phyloP scores from a whole-genome alignment of 2,797 vertebrate species.

The Poliocrania exsul region DNA sequence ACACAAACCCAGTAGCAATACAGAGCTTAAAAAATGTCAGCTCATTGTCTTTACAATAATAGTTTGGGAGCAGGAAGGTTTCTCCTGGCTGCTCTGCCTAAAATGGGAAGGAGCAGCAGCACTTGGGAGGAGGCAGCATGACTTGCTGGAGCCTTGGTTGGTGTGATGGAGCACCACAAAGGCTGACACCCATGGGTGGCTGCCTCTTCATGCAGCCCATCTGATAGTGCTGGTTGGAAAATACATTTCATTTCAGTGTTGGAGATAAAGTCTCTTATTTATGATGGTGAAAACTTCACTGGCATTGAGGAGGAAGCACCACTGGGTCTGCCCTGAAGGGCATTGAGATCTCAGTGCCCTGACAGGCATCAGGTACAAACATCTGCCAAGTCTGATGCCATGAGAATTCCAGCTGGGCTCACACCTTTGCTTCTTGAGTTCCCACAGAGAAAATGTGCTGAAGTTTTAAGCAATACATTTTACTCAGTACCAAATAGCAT shows the following conservation, averaged over 20 bases:
- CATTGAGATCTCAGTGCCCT: background rate
- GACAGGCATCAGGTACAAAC: background rate
- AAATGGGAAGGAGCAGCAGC: constrained; percentile 35
- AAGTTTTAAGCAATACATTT: background rate
- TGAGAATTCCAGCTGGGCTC: background rate
- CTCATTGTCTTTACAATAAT: background rate
- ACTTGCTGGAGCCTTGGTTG: constrained; percentile 40
- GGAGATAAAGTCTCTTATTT: background rate
- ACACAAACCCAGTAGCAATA: constrained; percentile 43
- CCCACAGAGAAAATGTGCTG: background rate
- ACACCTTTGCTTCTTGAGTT: background rate
- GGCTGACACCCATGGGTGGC: background rate
- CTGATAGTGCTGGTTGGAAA: background rate
- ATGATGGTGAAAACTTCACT: background rate
- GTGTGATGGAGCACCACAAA: background rate
- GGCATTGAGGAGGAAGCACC: background rate
- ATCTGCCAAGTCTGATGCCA: background rate
- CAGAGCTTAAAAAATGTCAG: background rate
- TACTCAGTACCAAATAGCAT: background rate
- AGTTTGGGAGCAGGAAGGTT: background rate
- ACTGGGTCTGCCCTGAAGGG: background rate
- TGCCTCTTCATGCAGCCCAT: background rate
- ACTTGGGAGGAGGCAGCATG: background rate
- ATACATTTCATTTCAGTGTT: background rate
- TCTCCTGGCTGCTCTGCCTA: constrained; percentile 14